Percentiles rank a stretch among this genome's conserved stretches.
Conservation (phyloP, 2,797 vertebrate genomes). For the Myripristis jacobus region DNA sequence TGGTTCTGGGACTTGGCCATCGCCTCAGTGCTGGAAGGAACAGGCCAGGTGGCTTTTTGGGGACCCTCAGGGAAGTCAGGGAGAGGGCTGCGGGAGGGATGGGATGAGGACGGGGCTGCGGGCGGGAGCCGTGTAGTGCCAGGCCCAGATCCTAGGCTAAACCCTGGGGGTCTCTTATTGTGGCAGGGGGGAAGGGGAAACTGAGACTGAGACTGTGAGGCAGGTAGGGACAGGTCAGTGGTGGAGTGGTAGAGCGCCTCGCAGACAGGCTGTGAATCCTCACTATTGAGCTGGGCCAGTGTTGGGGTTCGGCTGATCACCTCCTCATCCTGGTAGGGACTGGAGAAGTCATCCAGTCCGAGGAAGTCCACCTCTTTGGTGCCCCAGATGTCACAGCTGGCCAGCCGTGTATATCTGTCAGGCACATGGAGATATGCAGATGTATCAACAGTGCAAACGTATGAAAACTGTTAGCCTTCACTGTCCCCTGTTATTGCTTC, state of each 20-base stretch:
- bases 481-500: neutral
- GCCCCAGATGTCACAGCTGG: slow-evolving; percentile 99
- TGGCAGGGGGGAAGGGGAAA: slow-evolving; percentile 78
- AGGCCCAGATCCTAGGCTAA: slow-evolving; percentile 65
- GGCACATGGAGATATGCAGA: slow-evolving; percentile 26
- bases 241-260: slow-evolving; percentile 92
- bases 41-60: slow-evolving; percentile 91
- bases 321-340: slow-evolving; percentile 98
- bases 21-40: slow-evolving; percentile 92
- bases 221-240: slow-evolving; percentile 78
- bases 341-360: slow-evolving; percentile 97
- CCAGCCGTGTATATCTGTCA: slow-evolving; percentile 91
- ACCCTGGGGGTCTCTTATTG: slow-evolving; percentile 67
- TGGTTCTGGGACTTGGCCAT: slow-evolving; percentile 89
- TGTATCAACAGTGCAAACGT: slow-evolving; percentile 19
- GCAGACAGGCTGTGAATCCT: slow-evolving; percentile 96
- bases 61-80: slow-evolving; percentile 89
- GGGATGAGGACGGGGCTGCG: slow-evolving; percentile 71
- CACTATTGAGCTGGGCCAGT: slow-evolving; percentile 96
- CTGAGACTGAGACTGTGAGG: slow-evolving; percentile 78
- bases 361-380: slow-evolving; percentile 99
- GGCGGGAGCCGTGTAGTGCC: slow-evolving; percentile 72
- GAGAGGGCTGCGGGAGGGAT: slow-evolving; percentile 72
- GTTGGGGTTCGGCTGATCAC: slow-evolving; percentile 97
- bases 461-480: neutral